A percentile compares a stretch with the other conserved stretches of the same genome.
Conservation (phyloP, 37 sponge, comb jelly and placozoan genomes). For the Hormiphora californensis region DNA sequence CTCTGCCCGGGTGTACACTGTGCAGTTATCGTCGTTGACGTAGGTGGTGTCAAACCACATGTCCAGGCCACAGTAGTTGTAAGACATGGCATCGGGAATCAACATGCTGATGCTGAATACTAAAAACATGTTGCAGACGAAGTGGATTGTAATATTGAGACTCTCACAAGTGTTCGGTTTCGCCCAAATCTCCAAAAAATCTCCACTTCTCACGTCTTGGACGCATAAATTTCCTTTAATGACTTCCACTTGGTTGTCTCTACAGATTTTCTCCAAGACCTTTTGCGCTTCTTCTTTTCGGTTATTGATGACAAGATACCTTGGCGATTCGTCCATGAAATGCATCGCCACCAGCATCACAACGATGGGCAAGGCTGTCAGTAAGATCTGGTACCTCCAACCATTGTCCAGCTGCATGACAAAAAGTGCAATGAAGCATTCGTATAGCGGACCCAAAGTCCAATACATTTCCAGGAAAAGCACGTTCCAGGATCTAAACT, state of each 20-base stretch:
- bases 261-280: constrained; percentile 24
- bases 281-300: neutral
- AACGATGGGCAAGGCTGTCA: neutral
- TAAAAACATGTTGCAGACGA: constrained; percentile 41
- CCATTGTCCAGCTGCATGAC: constrained; percentile 36
- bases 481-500: neutral
- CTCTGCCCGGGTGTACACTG: neutral
- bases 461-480: constrained; percentile 20
- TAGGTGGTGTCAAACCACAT: neutral
- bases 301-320: constrained; percentile 8
- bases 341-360: constrained; percentile 11
- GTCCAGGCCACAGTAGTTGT: constrained; percentile 10
- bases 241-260: neutral
- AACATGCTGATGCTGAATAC: constrained; percentile 7
- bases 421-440: neutral
- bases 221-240: neutral
- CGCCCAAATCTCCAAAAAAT: neutral
- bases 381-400: constrained; percentile 19
- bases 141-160: constrained; percentile 47
- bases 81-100: neutral
- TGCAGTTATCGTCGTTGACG: neutral
- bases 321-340: constrained; percentile 52
- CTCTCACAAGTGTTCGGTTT: neutral
- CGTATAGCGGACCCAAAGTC: neutral
- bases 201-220: constrained; percentile 9